A percentile compares a stretch with the other conserved stretches of the same genome.
phyloP scores from a whole-genome alignment of 2,888 invertebrate genomes.

The Cepaea hortensis region DNA sequence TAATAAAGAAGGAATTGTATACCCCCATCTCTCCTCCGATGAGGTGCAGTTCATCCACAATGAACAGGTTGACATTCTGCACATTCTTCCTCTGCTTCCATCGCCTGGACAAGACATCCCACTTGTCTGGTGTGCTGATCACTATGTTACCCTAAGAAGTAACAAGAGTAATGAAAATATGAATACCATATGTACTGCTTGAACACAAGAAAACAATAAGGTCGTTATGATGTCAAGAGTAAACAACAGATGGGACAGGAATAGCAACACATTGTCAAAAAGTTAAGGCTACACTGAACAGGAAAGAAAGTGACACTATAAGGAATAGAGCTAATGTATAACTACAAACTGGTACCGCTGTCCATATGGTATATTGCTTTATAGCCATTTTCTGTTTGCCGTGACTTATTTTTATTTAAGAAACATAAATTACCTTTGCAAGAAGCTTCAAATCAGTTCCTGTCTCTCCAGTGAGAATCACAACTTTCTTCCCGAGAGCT shows the following conservation, averaged over 20 bases:
- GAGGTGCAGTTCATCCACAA: slow-evolving; percentile 95
- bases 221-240: no score
- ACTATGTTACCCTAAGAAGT: slow-evolving; percentile 92
- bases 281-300: no score
- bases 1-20: slow-evolving; percentile 50
- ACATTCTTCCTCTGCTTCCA: slow-evolving; percentile 99
- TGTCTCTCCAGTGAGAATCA: slow-evolving; percentile 96
- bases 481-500: slow-evolving; percentile 85
- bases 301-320: no score
- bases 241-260: no score
- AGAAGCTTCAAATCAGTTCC: slow-evolving; percentile 95
- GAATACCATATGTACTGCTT: no score
- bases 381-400: neutral
- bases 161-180: neutral
- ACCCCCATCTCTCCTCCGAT: slow-evolving; percentile 79
- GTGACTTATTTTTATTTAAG: neutral
- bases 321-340: no score
- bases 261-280: no score
- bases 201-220: no score
- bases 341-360: no score
- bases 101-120: slow-evolving; percentile 97
- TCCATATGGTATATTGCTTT: no score
- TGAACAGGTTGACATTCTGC: slow-evolving; percentile 95
- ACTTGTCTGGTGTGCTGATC: slow-evolving; percentile 96
- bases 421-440: slow-evolving; percentile 75